Base-by-base conservation (phyloP, 2,113 vertebrate genomes). In the Chinchilla lanigera region DNA sequence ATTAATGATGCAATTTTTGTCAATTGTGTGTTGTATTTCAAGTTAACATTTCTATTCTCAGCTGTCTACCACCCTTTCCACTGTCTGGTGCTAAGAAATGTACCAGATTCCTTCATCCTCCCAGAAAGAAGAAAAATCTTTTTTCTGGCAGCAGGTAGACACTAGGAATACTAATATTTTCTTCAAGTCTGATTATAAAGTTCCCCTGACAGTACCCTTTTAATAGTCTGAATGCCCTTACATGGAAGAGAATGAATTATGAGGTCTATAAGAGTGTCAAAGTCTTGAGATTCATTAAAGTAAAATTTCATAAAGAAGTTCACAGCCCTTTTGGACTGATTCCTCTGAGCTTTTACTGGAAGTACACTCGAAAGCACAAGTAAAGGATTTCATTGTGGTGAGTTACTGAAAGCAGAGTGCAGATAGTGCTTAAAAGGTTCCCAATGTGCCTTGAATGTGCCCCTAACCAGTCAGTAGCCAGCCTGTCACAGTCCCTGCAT, bases 1-100 rank as follows among this genome's bases (percentile, higher is more conserved):
- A 56, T 26, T 77, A 33, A 47, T 63, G 56, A 41, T 58, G 35
- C 52, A 78, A 63, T 38, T 67, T 84, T 69, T 93, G 69, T 90
- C 86, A 91, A 7, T 65, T 94, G 78, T 7, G 6, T 93, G 54
- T 86, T 90, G 87, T 75, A 54, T 65, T 88, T 93, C 92, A 93
- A 22, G 71, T 58, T 90, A 94, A 19, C 22, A 35, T 54, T 67
- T 94, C 63, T 77, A 24, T 93, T 89, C 73, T 95, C 54, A 80
- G 26, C 60, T 94, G 19, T 93, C 50, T 77, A 10, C 24, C 38
- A 89, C 24, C 44, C 16, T 78, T 50, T 41, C 26, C 73, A 44
- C 61, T 54, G 3, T 82, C 90, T 65, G 14, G 3, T 90, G 24
- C 91, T 87, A 9, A 95, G 87, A 97, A 96, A 89, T 54, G 54